Evolutionary conservation across 2,797 vertebrate genomes (phyloP).

Genomic region (Potorous gilbertii): DNA sequence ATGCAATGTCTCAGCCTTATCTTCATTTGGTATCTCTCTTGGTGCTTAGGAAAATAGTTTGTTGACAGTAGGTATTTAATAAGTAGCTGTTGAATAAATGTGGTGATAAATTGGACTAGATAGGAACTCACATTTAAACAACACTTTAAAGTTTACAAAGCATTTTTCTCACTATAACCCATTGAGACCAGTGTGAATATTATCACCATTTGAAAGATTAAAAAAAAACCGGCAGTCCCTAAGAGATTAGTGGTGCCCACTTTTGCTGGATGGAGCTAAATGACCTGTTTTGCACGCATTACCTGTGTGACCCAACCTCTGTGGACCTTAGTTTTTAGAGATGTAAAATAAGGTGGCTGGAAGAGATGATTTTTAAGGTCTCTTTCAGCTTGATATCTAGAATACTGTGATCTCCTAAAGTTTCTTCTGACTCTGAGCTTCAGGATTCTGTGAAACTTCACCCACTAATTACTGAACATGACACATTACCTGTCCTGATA

Average conservation of each 20-base stretch:
- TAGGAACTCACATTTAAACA: not conserved
- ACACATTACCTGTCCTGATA: not conserved
- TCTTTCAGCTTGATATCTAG: not conserved
- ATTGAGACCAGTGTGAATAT: not conserved
- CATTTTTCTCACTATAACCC: not conserved
- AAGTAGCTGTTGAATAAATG: not conserved
- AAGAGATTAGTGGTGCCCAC: not conserved
- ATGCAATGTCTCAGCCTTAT: not conserved
- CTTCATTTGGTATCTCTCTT: not conserved
- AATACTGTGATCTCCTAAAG: not conserved
- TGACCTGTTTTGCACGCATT: not conserved
- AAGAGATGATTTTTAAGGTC: not conserved
- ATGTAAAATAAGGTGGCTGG: not conserved
- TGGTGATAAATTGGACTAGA: not conserved
- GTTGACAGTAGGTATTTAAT: not conserved
- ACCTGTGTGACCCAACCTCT: not conserved
- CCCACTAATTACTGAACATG: not conserved
- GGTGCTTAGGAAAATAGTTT: not conserved
- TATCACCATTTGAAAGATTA: not conserved
- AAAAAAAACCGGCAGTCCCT: not conserved
- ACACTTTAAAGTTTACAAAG: not conserved
- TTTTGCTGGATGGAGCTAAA: too few species aligned
- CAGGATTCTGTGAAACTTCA: not conserved
- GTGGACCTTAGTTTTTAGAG: not conserved
- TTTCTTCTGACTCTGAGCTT: not conserved